Evolutionary conservation across 2,113 vertebrate species (phyloP).

Genomic region (Lonchura striata): DNA sequence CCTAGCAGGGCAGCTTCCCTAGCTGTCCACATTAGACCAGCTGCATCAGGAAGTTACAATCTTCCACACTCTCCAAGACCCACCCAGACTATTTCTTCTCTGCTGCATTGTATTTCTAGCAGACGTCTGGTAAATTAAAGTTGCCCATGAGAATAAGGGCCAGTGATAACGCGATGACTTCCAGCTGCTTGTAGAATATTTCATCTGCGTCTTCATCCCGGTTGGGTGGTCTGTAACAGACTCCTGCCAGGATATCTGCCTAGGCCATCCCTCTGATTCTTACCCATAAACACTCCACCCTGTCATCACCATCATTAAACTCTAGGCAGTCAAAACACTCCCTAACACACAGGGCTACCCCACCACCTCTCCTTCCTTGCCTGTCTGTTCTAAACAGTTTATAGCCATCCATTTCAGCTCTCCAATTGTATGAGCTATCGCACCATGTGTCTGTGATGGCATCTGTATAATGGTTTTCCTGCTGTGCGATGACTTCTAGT

Average conservation of each 20-base stretch:
- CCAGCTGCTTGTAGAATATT: not conserved
- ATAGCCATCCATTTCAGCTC: not conserved
- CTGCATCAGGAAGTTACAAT: not conserved
- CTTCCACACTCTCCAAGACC: not conserved
- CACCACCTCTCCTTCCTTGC: not conserved
- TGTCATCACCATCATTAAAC: not conserved
- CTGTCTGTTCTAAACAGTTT: not conserved
- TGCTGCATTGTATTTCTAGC: not conserved
- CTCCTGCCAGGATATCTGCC: not conserved
- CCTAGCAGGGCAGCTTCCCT: not conserved
- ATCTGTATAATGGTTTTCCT: not conserved
- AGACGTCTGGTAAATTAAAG: not conserved
- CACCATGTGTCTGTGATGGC: not conserved
- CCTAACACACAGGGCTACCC: not conserved
- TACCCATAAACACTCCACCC: not conserved
- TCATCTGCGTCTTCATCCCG: not conserved
- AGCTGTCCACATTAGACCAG: not conserved
- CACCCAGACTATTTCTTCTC: not conserved
- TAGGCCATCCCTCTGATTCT: not conserved
- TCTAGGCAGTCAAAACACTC: not conserved
- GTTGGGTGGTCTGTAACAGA: not conserved
- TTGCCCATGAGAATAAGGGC: not conserved
- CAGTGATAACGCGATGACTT: not conserved
- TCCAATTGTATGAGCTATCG: not conserved
- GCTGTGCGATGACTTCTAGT: not conserved